Conservation (phyloP, 2,888 invertebrate genomes). For the Leistus spinibarbis region DNA sequence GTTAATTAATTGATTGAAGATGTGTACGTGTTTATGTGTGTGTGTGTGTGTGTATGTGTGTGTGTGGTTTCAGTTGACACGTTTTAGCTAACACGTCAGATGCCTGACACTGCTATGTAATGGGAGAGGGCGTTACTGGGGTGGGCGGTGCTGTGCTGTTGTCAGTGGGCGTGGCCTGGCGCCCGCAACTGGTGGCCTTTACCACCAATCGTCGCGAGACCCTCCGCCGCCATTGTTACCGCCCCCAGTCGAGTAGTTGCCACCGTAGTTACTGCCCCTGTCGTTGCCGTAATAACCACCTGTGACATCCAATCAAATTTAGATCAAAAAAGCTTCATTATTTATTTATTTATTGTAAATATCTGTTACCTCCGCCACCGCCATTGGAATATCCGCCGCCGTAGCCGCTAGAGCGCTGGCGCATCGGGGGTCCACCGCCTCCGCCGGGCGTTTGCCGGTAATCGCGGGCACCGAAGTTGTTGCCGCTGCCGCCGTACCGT, state of each 20-base stretch:
- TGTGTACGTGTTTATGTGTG: background rate
- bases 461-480: slow-evolving; percentile 69
- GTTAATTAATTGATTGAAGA: background rate
- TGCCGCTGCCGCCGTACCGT: slow-evolving; percentile 58
- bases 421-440: slow-evolving; percentile 59
- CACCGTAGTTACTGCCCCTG: slow-evolving; percentile 55
- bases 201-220: slow-evolving; percentile 56
- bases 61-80: background rate
- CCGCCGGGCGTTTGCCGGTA: slow-evolving; percentile 70
- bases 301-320: background rate
- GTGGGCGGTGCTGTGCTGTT: slow-evolving; percentile 33
- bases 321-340: background rate
- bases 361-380: slow-evolving; percentile 49
- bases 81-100: background rate
- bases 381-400: slow-evolving; percentile 57
- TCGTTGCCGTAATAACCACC: slow-evolving; percentile 49
- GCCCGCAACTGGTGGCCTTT: slow-evolving; percentile 39
- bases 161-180: background rate
- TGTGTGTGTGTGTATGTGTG: background rate
- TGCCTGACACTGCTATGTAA: background rate
- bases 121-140: background rate
- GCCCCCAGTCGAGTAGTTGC: slow-evolving; percentile 49
- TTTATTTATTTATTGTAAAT: too few species aligned
- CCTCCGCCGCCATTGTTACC: slow-evolving; percentile 46
- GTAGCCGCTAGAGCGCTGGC: slow-evolving; percentile 60